A percentile compares a stretch with the other conserved stretches of the same genome.
Conservation (phyloP, 2,113 vertebrate genomes). For the Speoplatyrhinus poulsoni region DNA sequence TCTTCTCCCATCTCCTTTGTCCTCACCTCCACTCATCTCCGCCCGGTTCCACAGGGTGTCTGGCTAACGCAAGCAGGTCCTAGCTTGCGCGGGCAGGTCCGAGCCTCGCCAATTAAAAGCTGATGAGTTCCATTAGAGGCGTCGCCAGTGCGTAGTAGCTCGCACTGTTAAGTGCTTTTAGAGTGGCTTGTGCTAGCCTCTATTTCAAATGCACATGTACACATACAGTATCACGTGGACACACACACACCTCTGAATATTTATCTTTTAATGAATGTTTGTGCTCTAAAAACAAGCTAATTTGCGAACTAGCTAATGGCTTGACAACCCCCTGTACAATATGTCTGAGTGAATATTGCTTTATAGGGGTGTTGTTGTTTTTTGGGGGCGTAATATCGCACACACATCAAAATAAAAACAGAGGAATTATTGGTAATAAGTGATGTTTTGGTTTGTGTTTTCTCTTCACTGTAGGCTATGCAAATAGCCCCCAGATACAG, state of each 20-base stretch:
- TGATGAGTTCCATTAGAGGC: too few species aligned
- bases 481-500: too few species aligned
- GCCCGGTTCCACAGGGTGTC: too few species aligned
- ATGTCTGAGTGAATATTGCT: neutral
- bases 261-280: neutral
- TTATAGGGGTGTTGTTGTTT: neutral
- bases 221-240: slow-evolving; percentile 11
- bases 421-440: neutral
- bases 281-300: neutral
- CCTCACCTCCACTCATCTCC: too few species aligned
- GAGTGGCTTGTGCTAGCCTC: too few species aligned
- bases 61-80: too few species aligned
- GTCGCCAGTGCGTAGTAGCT: too few species aligned
- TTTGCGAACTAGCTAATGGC: neutral
- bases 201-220: too few species aligned
- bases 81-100: too few species aligned
- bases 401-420: neutral
- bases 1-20: too few species aligned
- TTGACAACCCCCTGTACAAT: neutral
- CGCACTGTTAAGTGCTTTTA: too few species aligned
- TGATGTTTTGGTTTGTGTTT: neutral
- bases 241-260: slow-evolving; percentile 27
- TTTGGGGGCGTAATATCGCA: neutral
- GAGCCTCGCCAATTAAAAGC: too few species aligned
- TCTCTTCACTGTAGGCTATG: neutral